These are phyloP conservation scores for Panopea generosa DNA, from an alignment of 2,888 invertebrate species.

Conservation along the genomic window DNA sequence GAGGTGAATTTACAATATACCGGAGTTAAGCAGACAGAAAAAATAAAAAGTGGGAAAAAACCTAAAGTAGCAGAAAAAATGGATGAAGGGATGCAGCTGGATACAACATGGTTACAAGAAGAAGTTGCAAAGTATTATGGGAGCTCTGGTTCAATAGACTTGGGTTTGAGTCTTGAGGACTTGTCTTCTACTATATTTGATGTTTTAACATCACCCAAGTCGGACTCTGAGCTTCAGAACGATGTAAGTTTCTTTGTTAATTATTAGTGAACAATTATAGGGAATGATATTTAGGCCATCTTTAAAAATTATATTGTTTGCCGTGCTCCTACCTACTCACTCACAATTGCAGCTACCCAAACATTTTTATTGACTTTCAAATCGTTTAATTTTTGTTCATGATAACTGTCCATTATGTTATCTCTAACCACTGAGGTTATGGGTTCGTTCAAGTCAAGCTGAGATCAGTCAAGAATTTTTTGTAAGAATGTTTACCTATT, in stretches of 20 bases:
- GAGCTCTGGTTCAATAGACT: slow-evolving; percentile 56
- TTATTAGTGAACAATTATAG: no score
- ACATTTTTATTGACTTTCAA: no score
- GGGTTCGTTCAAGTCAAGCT: no score
- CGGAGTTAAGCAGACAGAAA: slow-evolving; percentile 24
- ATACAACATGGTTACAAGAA: slow-evolving; percentile 68
- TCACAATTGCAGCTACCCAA: no score
- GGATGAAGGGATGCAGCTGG: slow-evolving; percentile 37
- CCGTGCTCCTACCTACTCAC: no score
- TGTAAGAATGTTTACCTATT: no score
- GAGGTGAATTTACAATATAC: slow-evolving; percentile 72
- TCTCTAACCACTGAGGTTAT: no score
- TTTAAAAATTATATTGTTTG: no score
- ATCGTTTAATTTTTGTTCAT: no score
- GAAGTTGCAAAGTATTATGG: slow-evolving; percentile 72
- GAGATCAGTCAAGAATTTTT: no score
- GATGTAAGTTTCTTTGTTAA: slow-evolving; percentile 81
- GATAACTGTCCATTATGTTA: no score
- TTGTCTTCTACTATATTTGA: slow-evolving; percentile 82
- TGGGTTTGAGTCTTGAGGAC: slow-evolving; percentile 76
- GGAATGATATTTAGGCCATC: no score
- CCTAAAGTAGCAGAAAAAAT: not conserved
- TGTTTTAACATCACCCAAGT: slow-evolving; percentile 77
- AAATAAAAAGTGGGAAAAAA: slow-evolving; percentile 18
- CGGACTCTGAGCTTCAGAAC: slow-evolving; percentile 82